Evolutionary conservation across 23 tunicate genomes (phyloP).

Genomic region (Styela clava): DNA sequence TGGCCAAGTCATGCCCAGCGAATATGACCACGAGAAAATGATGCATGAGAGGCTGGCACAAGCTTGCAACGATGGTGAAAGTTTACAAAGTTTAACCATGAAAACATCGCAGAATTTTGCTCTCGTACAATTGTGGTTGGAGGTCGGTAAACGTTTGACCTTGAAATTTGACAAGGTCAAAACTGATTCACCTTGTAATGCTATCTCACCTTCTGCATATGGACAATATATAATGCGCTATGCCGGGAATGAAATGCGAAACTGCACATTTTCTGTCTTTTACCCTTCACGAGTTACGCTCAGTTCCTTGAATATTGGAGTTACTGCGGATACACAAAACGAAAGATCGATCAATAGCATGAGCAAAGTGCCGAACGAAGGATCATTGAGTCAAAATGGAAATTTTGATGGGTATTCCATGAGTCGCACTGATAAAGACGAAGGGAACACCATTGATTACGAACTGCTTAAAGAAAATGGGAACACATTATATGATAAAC

Average conservation of each 20-base stretch:
- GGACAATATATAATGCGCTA: neutral
- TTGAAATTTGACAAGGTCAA: neutral
- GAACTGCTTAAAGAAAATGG: neutral
- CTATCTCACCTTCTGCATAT: neutral
- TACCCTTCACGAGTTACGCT: neutral
- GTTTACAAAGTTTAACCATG: neutral
- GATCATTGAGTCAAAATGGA: too few relatives aligned
- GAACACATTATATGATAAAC: neutral
- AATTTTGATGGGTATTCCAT: too few relatives aligned
- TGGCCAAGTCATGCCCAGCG: neutral
- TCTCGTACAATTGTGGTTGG: neutral
- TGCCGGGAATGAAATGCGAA: neutral
- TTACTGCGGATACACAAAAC: neutral
- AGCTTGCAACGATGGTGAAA: neutral
- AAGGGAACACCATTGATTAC: neutral
- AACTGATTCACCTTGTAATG: conserved; percentile 7
- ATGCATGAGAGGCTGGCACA: neutral
- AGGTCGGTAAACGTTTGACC: neutral
- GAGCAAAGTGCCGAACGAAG: neutral
- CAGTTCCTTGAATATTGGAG: neutral
- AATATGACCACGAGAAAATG: neutral
- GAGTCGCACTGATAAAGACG: neutral
- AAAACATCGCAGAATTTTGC: conserved; percentile 1
- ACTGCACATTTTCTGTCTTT: conserved; percentile 1
- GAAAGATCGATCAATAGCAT: neutral